Percentiles rank a stretch among this genome's conserved stretches.
These are phyloP conservation scores for Callyntrura sp. DNA, from an alignment of 2,888 invertebrate species.

Conservation along the genomic window DNA sequence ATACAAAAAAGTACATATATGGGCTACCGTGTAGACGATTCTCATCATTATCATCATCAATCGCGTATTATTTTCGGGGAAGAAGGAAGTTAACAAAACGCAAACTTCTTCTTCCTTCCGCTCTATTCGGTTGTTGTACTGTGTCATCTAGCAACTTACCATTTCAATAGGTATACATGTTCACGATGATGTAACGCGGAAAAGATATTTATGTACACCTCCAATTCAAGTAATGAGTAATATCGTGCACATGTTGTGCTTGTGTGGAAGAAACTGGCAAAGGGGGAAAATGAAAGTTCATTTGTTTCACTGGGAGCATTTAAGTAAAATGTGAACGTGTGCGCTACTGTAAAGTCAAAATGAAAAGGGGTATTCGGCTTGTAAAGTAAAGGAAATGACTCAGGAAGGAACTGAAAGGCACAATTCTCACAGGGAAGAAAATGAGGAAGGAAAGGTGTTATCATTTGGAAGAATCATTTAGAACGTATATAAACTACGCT, in stretches of 20 bases:
- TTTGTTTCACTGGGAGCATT: slow-evolving; percentile 7
- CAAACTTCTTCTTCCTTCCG: slow-evolving; percentile 75
- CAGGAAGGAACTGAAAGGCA: slow-evolving; percentile 13
- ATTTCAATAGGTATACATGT: background rate
- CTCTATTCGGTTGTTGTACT: slow-evolving; percentile 6
- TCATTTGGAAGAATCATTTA: slow-evolving; percentile 21
- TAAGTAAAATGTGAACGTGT: background rate
- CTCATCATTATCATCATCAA: background rate
- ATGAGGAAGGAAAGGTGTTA: slow-evolving; percentile 58
- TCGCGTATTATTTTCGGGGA: background rate
- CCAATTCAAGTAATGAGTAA: background rate
- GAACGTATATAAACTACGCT: background rate
- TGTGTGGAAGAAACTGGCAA: too few species aligned
- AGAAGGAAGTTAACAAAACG: slow-evolving; percentile 66
- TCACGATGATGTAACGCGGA: slow-evolving; percentile 1
- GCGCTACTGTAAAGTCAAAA: slow-evolving; percentile 14
- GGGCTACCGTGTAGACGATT: too few species aligned
- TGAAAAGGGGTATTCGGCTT: background rate
- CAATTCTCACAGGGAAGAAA: slow-evolving; percentile 20
- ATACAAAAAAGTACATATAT: too few species aligned
- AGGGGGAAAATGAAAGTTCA: slow-evolving; percentile 12
- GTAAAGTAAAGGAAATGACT: slow-evolving; percentile 32
- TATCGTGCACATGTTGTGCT: slow-evolving; percentile 13
- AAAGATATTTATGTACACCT: slow-evolving; percentile 18
- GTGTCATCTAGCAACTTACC: slow-evolving; percentile 20